phyloP scores from a whole-genome alignment of 2,888 invertebrate genomes.

The Dasypolia templi region DNA sequence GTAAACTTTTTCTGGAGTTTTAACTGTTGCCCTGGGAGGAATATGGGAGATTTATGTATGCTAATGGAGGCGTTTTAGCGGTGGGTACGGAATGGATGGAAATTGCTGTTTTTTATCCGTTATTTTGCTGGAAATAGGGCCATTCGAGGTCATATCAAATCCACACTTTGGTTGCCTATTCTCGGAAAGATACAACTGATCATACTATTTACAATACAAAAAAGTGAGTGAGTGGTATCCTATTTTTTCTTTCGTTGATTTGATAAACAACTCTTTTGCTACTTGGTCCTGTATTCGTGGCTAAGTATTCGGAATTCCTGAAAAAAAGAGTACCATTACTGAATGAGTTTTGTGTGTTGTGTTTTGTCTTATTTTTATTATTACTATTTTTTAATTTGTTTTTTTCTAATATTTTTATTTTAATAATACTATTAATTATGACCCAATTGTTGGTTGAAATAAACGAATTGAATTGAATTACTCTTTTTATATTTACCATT shows the following conservation, averaged over 20 bases:
- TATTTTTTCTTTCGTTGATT: not conserved
- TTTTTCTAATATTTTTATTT: too few relatives aligned
- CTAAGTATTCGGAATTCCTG: not conserved
- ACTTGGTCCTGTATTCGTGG: too few relatives aligned
- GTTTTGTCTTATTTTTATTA: too few relatives aligned
- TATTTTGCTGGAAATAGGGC: not conserved
- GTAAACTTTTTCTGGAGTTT: slow-evolving; percentile 33
- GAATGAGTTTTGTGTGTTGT: too few relatives aligned
- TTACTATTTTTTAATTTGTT: too few relatives aligned
- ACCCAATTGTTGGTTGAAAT: too few relatives aligned
- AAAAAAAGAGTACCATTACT: too few relatives aligned
- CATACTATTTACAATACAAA: not conserved
- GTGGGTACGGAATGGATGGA: not conserved
- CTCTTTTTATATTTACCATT: too few relatives aligned
- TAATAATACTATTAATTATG: too few relatives aligned
- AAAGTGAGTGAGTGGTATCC: not conserved
- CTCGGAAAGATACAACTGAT: not conserved
- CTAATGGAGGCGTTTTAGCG: slow-evolving; percentile 2
- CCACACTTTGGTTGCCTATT: not conserved
- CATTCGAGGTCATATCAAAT: slow-evolving; percentile 3
- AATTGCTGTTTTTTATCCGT: slow-evolving; percentile 8
- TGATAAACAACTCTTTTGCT: not conserved
- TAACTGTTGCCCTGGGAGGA: slow-evolving; percentile 28
- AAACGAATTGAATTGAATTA: too few relatives aligned
- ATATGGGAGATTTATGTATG: slow-evolving; percentile 37